A percentile compares a stretch with the other conserved stretches of the same genome.
These are phyloP conservation scores for Actinostola sp. DNA, from an alignment of 92 coral and sea anemone genomes.

Conservation along the genomic window DNA sequence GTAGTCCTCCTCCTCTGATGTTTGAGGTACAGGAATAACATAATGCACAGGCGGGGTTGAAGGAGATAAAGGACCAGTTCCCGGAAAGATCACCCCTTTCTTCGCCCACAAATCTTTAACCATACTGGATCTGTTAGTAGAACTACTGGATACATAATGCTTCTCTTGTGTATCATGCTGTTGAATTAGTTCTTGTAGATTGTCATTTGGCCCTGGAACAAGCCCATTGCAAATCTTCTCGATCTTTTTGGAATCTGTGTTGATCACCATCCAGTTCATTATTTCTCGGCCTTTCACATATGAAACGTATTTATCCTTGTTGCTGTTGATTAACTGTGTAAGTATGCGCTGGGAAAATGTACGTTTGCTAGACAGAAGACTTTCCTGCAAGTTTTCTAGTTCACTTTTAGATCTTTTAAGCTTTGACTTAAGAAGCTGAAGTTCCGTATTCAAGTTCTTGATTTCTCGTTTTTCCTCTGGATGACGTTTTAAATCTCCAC, in stretches of 20 bases:
- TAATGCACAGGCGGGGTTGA: conserved; percentile 2
- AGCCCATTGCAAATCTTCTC: too few species aligned
- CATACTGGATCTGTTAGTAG: conserved; percentile 23
- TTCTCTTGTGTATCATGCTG: conserved; percentile 29
- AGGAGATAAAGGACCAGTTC: conserved; percentile 54
- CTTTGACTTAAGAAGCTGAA: conserved; percentile 35
- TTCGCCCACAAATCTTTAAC: conserved; percentile 54
- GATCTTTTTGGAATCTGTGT: too few species aligned
- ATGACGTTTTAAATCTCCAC: too few species aligned
- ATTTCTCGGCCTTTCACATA: too few species aligned
- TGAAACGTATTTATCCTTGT: conserved; percentile 2
- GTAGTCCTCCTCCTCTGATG: too few species aligned
- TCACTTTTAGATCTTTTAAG: conserved; percentile 30
- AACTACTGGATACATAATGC: not conserved
- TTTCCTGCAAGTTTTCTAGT: too few species aligned
- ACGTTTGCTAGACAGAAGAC: too few species aligned
- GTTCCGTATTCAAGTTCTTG: conserved; percentile 45
- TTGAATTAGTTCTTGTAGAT: too few species aligned
- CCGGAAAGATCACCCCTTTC: conserved; percentile 50
- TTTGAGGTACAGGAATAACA: too few species aligned
- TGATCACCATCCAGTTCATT: too few species aligned
- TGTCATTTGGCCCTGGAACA: too few species aligned
- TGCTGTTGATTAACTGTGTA: conserved; percentile 51
- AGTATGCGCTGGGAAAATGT: too few species aligned
- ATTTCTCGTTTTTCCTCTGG: conserved; percentile 54